Percentiles rank a stretch among this genome's conserved stretches.
phyloP scores from a whole-genome alignment of 2,888 invertebrate genomes.

The Cantharis flavilabris region DNA sequence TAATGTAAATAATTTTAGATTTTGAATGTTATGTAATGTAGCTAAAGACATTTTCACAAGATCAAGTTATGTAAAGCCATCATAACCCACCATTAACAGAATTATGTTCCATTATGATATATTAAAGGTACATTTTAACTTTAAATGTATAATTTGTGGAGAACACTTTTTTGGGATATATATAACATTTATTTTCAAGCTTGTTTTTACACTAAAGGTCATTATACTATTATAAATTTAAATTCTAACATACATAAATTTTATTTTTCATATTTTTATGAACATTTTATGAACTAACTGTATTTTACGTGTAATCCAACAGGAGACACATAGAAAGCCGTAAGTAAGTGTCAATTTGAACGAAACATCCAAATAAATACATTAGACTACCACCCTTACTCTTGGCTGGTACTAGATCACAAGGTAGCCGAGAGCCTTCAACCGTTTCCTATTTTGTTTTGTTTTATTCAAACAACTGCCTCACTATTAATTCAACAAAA shows the following conservation, averaged over 20 bases:
- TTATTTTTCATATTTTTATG: no score
- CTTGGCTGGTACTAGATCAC: no score
- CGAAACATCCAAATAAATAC: no score
- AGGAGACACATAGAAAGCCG: no score
- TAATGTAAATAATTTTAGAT: not conserved
- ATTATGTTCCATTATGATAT: not conserved
- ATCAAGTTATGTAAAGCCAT: not conserved
- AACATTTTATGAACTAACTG: no score
- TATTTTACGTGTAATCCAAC: no score
- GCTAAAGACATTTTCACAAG: not conserved
- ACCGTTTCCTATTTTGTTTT: no score
- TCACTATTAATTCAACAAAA: no score
- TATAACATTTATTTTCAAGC: not conserved
- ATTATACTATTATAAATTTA: not conserved
- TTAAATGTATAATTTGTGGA: not conserved
- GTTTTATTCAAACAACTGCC: no score
- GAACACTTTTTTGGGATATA: not conserved
- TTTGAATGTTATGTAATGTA: not conserved
- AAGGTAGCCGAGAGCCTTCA: no score
- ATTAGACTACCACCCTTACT: no score
- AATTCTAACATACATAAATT: not conserved
- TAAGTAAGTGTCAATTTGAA: no score
- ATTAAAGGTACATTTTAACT: not conserved
- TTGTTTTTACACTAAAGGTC: not conserved
- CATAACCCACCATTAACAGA: not conserved